These are phyloP conservation scores for Hypercompe scribonia DNA, from an alignment of 2,888 invertebrate species.

Conservation along the genomic window DNA sequence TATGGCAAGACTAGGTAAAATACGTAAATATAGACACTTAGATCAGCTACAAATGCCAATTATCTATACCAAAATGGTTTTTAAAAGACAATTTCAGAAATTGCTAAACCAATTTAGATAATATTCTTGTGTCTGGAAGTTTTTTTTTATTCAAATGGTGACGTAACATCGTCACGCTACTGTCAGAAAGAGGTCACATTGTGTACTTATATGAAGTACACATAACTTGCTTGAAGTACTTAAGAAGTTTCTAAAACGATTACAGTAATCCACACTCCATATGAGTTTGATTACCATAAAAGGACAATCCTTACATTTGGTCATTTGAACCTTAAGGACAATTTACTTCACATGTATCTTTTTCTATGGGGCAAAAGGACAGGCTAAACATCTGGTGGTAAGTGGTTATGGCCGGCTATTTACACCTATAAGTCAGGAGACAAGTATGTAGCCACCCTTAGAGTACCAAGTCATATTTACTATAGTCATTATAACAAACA, in stretches of 20 bases:
- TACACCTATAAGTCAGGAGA: too few relatives aligned
- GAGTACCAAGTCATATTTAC: too few relatives aligned
- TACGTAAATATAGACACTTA: conserved; percentile 19
- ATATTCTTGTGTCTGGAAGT: conserved; percentile 26
- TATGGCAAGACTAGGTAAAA: too few relatives aligned
- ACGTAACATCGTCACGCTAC: conserved; percentile 43
- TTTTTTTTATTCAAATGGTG: conserved; percentile 33
- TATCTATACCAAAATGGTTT: conserved; percentile 20
- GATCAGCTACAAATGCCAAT: conserved; percentile 24
- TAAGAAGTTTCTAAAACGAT: not conserved
- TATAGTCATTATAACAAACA: too few relatives aligned
- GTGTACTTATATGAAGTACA: not conserved
- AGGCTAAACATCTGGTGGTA: too few relatives aligned
- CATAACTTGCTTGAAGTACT: not conserved
- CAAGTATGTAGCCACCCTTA: too few relatives aligned
- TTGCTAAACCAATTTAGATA: conserved; percentile 47
- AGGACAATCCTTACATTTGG: too few relatives aligned
- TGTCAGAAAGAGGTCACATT: conserved; percentile 22
- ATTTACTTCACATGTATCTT: not conserved
- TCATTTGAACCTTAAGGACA: too few relatives aligned
- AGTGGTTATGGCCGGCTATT: too few relatives aligned
- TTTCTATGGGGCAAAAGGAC: not conserved
- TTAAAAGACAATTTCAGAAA: conserved; percentile 30
- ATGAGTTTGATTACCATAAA: too few relatives aligned
- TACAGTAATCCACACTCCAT: not conserved